Evolutionary conservation across 2,888 invertebrate species (phyloP).

Genomic region (Lithosia quadra): DNA sequence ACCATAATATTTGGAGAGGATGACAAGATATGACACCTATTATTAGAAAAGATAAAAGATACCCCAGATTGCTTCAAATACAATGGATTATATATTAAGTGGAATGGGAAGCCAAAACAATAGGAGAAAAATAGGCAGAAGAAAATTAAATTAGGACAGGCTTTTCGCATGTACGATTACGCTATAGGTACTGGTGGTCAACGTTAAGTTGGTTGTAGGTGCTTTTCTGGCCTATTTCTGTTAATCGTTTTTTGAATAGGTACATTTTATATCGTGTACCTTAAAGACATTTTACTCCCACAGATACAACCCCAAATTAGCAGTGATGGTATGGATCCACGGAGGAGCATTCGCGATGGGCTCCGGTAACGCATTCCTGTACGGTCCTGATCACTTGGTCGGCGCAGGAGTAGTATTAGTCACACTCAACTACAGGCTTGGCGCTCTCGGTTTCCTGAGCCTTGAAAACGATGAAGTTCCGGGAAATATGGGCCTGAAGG

Average conservation of each 20-base stretch:
- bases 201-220: too few species aligned
- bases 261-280: background rate
- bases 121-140: too few species aligned
- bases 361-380: slow-evolving; percentile 88
- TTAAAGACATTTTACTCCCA: slow-evolving; percentile 8
- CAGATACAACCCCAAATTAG: slow-evolving; percentile 85
- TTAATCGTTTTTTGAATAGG: too few species aligned
- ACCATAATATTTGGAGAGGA: slow-evolving; percentile 4
- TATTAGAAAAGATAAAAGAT: background rate
- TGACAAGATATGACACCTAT: background rate
- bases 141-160: too few species aligned
- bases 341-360: slow-evolving; percentile 89
- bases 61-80: background rate
- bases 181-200: too few species aligned
- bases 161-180: too few species aligned
- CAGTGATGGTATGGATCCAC: slow-evolving; percentile 90
- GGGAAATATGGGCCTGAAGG: slow-evolving; percentile 89
- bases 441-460: slow-evolving; percentile 88
- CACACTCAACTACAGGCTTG: slow-evolving; percentile 88
- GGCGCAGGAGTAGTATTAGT: slow-evolving; percentile 88
- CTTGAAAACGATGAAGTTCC: slow-evolving; percentile 88
- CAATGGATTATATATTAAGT: background rate
- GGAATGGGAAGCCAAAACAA: too few species aligned
- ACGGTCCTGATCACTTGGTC: slow-evolving; percentile 88
- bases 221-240: too few species aligned